A percentile compares a stretch with the other conserved stretches of the same genome.
phyloP scores from a whole-genome alignment of 2,888 invertebrate genomes.

The Urechis unicinctus region DNA sequence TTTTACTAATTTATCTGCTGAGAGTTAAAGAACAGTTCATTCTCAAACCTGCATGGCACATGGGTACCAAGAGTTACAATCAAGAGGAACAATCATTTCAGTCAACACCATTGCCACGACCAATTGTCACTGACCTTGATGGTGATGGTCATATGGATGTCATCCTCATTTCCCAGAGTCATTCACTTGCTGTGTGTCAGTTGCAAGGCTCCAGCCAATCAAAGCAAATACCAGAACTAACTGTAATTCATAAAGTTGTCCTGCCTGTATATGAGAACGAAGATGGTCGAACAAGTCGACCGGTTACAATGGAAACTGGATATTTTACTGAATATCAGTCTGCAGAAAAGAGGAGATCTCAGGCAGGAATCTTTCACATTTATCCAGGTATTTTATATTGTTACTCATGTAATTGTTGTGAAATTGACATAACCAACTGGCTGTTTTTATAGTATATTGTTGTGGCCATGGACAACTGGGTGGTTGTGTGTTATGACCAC shows the following conservation, averaged over 20 bases:
- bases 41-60: slow-evolving; percentile 40
- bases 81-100: slow-evolving; percentile 20
- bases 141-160: slow-evolving; percentile 44
- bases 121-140: slow-evolving; percentile 42
- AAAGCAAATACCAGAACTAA: slow-evolving; percentile 31
- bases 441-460: slow-evolving; percentile 33
- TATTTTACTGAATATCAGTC: slow-evolving; percentile 27
- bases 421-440: background rate
- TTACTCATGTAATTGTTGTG: background rate
- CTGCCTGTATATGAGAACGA: slow-evolving; percentile 19
- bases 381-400: background rate
- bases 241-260: slow-evolving; percentile 30
- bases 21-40: slow-evolving; percentile 35
- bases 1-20: slow-evolving; percentile 36
- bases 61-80: slow-evolving; percentile 30
- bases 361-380: slow-evolving; percentile 22
- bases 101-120: slow-evolving; percentile 24
- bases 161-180: slow-evolving; percentile 34
- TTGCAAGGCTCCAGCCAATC: slow-evolving; percentile 19
- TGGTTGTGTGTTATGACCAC: slow-evolving; percentile 36
- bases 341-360: slow-evolving; percentile 36
- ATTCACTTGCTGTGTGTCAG: slow-evolving; percentile 31
- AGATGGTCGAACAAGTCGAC: slow-evolving; percentile 22
- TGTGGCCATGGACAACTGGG: slow-evolving; percentile 41
- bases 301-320: slow-evolving; percentile 39